phyloP scores from a whole-genome alignment of 2,888 invertebrate species.

The Tethea ocularis region DNA sequence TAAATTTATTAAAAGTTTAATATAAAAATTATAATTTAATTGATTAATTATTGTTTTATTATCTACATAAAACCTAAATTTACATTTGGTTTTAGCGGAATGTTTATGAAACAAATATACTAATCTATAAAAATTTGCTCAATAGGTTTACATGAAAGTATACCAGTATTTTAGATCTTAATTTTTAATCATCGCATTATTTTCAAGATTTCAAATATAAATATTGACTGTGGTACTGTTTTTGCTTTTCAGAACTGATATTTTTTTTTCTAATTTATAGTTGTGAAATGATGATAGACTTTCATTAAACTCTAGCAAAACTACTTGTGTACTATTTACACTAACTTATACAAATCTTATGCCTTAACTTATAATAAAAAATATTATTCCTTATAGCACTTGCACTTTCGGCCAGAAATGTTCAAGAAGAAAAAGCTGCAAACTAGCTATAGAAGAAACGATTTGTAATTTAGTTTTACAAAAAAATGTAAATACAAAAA shows the following conservation, averaged over 20 bases:
- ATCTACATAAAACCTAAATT: constrained; percentile 33
- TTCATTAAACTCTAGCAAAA: not conserved
- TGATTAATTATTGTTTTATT: not conserved
- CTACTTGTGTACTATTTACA: not conserved
- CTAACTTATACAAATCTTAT: not conserved
- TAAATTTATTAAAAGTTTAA: not conserved
- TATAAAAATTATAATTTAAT: not conserved
- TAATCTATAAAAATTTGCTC: constrained; percentile 12
- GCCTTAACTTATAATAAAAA: not conserved
- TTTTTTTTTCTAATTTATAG: too few species aligned
- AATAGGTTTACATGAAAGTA: not conserved
- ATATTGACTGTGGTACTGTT: too few species aligned
- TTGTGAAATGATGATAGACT: not conserved
- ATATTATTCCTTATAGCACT: constrained; percentile 19
- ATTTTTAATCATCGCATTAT: not conserved
- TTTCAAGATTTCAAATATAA: too few species aligned
- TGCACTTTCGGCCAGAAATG: constrained; percentile 47
- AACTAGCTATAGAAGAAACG: not conserved
- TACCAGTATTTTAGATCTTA: not conserved
- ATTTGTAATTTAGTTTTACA: not conserved
- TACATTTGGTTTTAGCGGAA: constrained; percentile 54
- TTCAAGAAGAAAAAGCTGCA: constrained; percentile 12
- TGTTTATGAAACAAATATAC: constrained; percentile 52
- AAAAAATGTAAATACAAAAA: not conserved
- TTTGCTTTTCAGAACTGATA: too few species aligned